Evolutionary conservation across 23 tunicate genomes (phyloP).

Genomic region (Styela clava): DNA sequence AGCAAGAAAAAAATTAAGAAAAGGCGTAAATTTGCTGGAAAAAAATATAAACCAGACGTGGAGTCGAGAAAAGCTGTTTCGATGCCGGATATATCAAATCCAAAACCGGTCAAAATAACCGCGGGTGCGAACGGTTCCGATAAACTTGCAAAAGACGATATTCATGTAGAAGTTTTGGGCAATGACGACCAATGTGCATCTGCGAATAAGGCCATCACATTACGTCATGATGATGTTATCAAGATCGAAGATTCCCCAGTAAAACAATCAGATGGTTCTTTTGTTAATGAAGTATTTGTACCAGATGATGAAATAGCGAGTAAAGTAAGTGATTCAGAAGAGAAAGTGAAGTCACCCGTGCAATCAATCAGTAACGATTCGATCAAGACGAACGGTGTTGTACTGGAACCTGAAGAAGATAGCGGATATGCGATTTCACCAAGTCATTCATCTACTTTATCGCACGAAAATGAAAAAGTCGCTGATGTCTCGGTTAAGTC

Average conservation of each 20-base stretch:
- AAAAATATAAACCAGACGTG: not conserved
- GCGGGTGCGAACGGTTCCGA: not conserved
- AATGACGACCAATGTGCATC: not conserved
- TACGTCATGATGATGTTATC: not conserved
- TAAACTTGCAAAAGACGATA: not conserved
- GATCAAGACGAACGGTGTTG: too few relatives aligned
- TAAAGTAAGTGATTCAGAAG: not conserved
- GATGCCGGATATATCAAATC: not conserved
- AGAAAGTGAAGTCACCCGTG: too few relatives aligned
- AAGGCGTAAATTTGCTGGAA: not conserved
- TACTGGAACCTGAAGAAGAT: not conserved
- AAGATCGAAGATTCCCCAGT: not conserved
- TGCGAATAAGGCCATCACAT: not conserved
- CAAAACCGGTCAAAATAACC: not conserved
- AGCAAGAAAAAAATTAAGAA: not conserved
- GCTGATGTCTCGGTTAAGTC: not conserved
- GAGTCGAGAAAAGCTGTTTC: not conserved
- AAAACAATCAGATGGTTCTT: slow-evolving; percentile 21
- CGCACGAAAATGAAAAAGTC: not conserved
- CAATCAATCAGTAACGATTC: too few relatives aligned
- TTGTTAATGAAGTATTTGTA: slow-evolving; percentile 17
- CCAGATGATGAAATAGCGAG: not conserved
- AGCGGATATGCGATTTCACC: not conserved
- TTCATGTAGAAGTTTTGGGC: not conserved
- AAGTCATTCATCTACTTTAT: not conserved